Evolutionary conservation across 2,113 vertebrate species (phyloP).

Genomic region (Tamias sibiricus): DNA sequence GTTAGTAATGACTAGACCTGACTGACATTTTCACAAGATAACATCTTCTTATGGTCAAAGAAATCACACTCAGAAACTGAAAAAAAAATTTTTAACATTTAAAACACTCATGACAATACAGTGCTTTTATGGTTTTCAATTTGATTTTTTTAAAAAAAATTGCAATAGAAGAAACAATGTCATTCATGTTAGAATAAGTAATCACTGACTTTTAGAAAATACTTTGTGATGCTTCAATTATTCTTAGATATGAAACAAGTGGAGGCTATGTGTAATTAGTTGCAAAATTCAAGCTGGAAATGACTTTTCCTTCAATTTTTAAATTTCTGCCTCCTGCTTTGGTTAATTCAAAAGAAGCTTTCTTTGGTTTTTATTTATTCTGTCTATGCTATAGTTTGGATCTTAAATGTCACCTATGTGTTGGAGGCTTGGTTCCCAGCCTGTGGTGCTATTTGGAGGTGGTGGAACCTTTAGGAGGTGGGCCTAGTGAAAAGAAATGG

Average conservation of each 20-base stretch:
- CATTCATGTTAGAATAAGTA: background rate
- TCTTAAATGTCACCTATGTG: background rate
- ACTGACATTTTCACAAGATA: background rate
- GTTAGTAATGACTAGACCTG: background rate
- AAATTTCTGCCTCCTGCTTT: background rate
- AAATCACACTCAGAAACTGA: background rate
- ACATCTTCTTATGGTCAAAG: background rate
- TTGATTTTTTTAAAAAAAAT: background rate
- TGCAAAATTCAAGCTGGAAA: background rate
- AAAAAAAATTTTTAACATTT: background rate
- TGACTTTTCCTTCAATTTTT: background rate
- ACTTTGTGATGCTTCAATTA: background rate
- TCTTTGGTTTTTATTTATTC: background rate
- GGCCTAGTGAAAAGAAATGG: background rate
- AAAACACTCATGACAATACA: background rate
- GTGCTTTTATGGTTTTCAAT: constrained; percentile 32
- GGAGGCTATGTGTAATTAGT: background rate
- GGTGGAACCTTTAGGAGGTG: background rate
- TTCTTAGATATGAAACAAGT: background rate
- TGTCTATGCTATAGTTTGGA: background rate
- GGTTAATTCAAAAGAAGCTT: constrained; percentile 3
- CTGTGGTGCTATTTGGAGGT: background rate
- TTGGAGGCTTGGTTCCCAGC: background rate
- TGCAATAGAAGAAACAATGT: background rate
- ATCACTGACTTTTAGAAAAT: background rate